phyloP scores from a whole-genome alignment of 2,888 invertebrate species.

The Cephus sareptanus region DNA sequence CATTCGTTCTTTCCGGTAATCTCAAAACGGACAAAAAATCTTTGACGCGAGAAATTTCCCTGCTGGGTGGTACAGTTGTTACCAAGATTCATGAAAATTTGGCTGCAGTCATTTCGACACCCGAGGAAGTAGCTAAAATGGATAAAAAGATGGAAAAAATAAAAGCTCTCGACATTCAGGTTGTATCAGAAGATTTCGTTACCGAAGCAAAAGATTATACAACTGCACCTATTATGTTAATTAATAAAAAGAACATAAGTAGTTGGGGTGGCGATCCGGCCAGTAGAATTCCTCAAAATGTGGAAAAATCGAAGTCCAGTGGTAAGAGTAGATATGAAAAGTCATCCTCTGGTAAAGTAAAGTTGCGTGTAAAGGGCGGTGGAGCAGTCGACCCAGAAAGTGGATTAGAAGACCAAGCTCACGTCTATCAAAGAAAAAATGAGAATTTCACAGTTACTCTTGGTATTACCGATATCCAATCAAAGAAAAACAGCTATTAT shows the following conservation, averaged over 20 bases:
- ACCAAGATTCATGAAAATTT: conserved; percentile 74
- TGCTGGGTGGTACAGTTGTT: conserved; percentile 81
- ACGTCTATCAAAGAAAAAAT: conserved; percentile 76
- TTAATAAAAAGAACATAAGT: conserved; percentile 80
- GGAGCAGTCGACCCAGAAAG: conserved; percentile 95
- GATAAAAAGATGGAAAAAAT: conserved; percentile 75
- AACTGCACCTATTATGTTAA: conserved; percentile 73
- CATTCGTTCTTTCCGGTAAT: conserved; percentile 78
- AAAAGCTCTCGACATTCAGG: conserved; percentile 78
- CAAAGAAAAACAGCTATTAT: conserved; percentile 93
- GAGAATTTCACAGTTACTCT: conserved; percentile 83
- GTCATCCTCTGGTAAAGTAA: conserved; percentile 72
- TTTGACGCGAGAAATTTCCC: conserved; percentile 76
- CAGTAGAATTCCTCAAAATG: conserved; percentile 68
- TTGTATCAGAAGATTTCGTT: conserved; percentile 82
- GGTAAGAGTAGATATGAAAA: conserved; percentile 73
- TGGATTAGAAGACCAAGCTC: conserved; percentile 79
- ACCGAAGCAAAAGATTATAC: conserved; percentile 74
- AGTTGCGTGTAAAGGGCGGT: conserved; percentile 81
- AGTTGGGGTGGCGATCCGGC: conserved; percentile 84
- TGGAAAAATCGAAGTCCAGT: conserved; percentile 71
- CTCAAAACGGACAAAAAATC: conserved; percentile 71
- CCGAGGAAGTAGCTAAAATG: conserved; percentile 77
- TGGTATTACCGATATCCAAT: conserved; percentile 86
- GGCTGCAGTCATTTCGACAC: conserved; percentile 81